A percentile compares a stretch with the other conserved stretches of the same genome.
Evolutionary conservation across 2,888 invertebrate species (phyloP).

Genomic region (Amitus sp.): DNA sequence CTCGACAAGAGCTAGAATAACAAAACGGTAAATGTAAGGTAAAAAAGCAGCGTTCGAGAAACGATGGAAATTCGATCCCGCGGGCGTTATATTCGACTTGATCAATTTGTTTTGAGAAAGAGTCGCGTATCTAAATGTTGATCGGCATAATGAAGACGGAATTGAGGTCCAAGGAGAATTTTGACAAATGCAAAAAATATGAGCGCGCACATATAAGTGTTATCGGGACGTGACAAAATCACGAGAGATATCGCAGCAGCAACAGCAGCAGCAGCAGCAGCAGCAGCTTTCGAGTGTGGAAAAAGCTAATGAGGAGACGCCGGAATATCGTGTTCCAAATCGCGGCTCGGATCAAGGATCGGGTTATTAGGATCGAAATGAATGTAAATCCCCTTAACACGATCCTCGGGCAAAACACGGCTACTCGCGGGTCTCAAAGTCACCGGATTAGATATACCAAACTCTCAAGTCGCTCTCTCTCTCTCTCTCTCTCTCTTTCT

Average conservation of each 20-base stretch:
- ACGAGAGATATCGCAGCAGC: not conserved
- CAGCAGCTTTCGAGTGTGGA: slow-evolving; percentile 4
- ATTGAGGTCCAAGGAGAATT: not conserved
- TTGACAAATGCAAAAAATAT: slow-evolving; percentile 10
- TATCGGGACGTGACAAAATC: not conserved
- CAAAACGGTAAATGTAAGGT: not conserved
- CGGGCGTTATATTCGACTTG: not conserved
- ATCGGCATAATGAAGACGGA: slow-evolving; percentile 21
- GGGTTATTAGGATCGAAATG: slow-evolving; percentile 66
- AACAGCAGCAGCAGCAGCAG: too few species aligned
- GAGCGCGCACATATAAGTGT: not conserved
- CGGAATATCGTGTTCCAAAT: slow-evolving; percentile 63
- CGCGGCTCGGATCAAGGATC: slow-evolving; percentile 60
- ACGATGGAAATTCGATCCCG: slow-evolving; percentile 9
- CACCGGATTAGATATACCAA: slow-evolving; percentile 58
- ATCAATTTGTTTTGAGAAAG: slow-evolving; percentile 25
- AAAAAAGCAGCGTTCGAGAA: not conserved
- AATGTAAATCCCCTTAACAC: slow-evolving; percentile 67
- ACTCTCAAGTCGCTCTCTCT: slow-evolving; percentile 5
- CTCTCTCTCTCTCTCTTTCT: slow-evolving; percentile 7
- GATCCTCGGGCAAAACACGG: slow-evolving; percentile 65
- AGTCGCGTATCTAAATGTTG: slow-evolving; percentile 19
- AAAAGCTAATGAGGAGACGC: slow-evolving; percentile 16
- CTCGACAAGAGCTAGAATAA: not conserved
- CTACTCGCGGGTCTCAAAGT: slow-evolving; percentile 62